These are phyloP conservation scores for Anoura caudifer DNA, from an alignment of 2,113 vertebrate species.

Conservation along the genomic window DNA sequence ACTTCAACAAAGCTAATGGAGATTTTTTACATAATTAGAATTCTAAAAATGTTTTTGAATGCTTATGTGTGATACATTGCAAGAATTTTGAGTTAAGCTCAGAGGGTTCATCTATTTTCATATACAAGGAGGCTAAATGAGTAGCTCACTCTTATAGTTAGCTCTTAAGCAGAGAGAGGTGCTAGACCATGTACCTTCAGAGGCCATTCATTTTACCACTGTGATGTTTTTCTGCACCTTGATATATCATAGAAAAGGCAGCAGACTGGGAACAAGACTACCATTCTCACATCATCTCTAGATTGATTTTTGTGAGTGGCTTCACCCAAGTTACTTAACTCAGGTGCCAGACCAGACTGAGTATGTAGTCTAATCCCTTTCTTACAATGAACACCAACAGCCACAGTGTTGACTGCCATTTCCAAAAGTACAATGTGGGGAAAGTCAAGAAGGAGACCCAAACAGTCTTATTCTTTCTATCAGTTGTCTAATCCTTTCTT, in stretches of 20 bases:
- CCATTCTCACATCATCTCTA: background rate
- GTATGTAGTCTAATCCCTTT: background rate
- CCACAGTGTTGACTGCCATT: background rate
- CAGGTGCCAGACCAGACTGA: background rate
- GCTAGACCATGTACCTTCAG: background rate
- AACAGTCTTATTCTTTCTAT: background rate
- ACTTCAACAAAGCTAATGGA: background rate
- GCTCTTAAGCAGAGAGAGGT: background rate
- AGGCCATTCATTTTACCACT: background rate
- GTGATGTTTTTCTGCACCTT: background rate
- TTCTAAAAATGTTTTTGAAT: background rate
- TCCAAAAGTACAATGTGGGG: background rate
- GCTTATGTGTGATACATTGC: background rate
- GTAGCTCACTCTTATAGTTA: background rate
- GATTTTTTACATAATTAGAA: background rate
- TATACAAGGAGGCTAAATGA: background rate
- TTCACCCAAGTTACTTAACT: background rate
- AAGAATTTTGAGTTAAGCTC: background rate
- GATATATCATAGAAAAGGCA: background rate
- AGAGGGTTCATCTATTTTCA: background rate
- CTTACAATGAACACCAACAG: background rate
- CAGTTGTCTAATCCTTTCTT: background rate
- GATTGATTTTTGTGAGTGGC: background rate
- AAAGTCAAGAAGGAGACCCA: background rate
- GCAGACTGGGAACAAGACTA: background rate